Percentiles rank a stretch among this genome's conserved stretches.
phyloP scores from a whole-genome alignment of 2,797 vertebrate genomes.

The Pitangus sulphuratus region DNA sequence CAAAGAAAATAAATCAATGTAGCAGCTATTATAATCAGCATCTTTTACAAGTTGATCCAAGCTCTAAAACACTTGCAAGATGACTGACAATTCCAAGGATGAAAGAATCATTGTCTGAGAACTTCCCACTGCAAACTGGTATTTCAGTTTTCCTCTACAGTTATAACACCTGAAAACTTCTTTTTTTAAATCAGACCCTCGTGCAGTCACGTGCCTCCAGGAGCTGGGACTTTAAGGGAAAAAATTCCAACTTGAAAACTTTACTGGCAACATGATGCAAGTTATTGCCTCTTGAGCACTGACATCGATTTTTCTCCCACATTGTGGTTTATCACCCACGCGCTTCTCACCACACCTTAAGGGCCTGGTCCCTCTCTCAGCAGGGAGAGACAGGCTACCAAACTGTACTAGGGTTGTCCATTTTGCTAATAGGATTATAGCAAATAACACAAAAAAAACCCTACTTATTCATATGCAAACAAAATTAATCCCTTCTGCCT shows the following conservation, averaged over 20 bases:
- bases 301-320: not conserved
- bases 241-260: not conserved
- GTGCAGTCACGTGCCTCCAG: not conserved
- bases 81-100: not conserved
- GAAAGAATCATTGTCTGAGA: not conserved
- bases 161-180: not conserved
- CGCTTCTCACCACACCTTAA: slow-evolving; percentile 56
- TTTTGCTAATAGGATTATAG: slow-evolving; percentile 3
- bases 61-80: not conserved
- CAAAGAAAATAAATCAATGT: not conserved
- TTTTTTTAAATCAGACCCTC: not conserved
- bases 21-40: not conserved
- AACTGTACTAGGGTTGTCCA: not conserved
- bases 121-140: not conserved
- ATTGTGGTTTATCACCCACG: slow-evolving; percentile 6
- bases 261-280: not conserved
- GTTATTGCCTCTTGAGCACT: not conserved
- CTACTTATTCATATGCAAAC: slow-evolving; percentile 12
- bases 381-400: not conserved
- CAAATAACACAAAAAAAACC: not conserved
- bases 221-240: not conserved
- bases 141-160: not conserved
- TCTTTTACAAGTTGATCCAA: not conserved
- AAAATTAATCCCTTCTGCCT: slow-evolving; percentile 2
- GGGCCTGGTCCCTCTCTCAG: not conserved